These are phyloP conservation scores for Ceratosolen solmsi DNA, from an alignment of 1,140 invertebrate genomes.

Conservation along the genomic window DNA sequence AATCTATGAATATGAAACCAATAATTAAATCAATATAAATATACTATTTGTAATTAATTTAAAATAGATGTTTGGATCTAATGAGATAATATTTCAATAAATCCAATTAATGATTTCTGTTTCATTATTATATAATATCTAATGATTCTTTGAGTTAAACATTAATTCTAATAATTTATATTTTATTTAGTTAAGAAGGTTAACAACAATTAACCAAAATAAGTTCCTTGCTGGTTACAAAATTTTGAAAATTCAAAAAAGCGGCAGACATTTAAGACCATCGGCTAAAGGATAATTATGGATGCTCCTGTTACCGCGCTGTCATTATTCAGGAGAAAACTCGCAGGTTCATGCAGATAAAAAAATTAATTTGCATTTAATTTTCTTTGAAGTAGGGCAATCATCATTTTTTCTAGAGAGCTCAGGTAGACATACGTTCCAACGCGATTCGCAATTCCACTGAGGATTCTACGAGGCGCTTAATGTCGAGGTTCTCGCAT, in stretches of 20 bases:
- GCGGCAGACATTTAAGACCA: neutral
- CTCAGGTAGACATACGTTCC: constrained; percentile 24
- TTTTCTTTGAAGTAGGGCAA: neutral
- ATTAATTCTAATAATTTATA: too few species aligned
- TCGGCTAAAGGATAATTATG: constrained; percentile 33
- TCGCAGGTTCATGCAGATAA: neutral
- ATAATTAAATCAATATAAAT: too few species aligned
- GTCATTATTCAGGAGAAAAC: constrained; percentile 36
- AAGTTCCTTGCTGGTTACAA: too few species aligned
- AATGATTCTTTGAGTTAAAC: too few species aligned
- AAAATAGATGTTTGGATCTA: too few species aligned
- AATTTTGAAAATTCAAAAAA: neutral
- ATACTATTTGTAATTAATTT: too few species aligned
- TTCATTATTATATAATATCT: too few species aligned
- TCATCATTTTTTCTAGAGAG: neutral
- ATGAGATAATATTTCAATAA: too few species aligned
- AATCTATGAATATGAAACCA: too few species aligned
- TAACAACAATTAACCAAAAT: too few species aligned
- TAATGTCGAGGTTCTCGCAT: neutral
- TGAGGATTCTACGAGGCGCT: neutral
- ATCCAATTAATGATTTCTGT: too few species aligned
- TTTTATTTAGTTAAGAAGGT: too few species aligned
- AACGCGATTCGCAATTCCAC: neutral
- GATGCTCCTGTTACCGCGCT: neutral
- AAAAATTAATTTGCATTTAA: constrained; percentile 49